phyloP scores from a whole-genome alignment of 2,888 invertebrate genomes.

The Ceriagrion tenellum region DNA sequence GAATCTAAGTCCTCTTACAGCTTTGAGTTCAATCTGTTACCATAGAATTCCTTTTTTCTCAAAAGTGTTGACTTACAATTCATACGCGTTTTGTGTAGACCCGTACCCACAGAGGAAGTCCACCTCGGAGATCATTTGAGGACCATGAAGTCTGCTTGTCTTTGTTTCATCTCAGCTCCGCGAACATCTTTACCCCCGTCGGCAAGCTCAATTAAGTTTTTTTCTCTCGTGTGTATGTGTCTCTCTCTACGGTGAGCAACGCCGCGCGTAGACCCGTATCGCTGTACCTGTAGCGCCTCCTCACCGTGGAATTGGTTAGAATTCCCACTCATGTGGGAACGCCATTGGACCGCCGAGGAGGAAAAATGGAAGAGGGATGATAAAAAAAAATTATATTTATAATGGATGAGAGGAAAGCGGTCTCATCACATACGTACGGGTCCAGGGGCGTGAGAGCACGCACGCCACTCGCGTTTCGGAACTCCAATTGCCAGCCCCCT shows the following conservation, averaged over 20 bases:
- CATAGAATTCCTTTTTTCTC: too few relatives aligned
- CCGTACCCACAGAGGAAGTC: not conserved
- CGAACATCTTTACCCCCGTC: not conserved
- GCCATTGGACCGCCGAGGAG: not conserved
- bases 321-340: not conserved
- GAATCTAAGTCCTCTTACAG: too few relatives aligned
- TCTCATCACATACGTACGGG: not conserved
- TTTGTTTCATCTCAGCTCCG: not conserved
- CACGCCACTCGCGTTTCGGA: not conserved
- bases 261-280: not conserved
- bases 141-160: not conserved
- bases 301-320: not conserved
- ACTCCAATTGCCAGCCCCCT: conserved; percentile 23
- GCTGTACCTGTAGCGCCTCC: not conserved
- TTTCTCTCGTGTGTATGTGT: not conserved
- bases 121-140: not conserved
- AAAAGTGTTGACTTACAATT: too few relatives aligned
- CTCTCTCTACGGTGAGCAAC: not conserved
- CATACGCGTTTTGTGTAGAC: not conserved
- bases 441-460: conserved; percentile 16
- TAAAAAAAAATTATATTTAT: too few relatives aligned
- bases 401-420: not conserved
- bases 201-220: not conserved
- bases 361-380: not conserved
- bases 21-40: too few relatives aligned